A percentile compares a stretch with the other conserved stretches of the same genome.
Conservation (phyloP, 2,797 vertebrate genomes). For the Sphaeramia orbicularis region DNA sequence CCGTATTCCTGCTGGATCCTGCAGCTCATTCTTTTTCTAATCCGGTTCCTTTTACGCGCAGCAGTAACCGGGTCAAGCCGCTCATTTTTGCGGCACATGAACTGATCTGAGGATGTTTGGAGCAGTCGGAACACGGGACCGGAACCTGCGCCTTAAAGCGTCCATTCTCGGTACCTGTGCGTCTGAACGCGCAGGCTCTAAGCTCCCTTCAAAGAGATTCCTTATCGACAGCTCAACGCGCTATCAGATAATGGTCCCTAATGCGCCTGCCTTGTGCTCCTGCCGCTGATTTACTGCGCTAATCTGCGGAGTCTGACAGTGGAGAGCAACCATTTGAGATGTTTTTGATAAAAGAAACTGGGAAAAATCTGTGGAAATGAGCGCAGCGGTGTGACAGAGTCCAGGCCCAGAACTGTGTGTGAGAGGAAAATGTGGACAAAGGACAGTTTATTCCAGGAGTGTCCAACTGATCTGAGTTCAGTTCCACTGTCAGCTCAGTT, state of each 20-base stretch:
- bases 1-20: too few relatives aligned
- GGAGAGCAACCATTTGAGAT: too few relatives aligned
- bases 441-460: too few relatives aligned
- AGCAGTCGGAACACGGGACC: slow-evolving; percentile 39
- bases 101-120: slow-evolving; percentile 34
- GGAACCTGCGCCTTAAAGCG: slow-evolving; percentile 8
- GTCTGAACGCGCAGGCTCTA: slow-evolving; percentile 28
- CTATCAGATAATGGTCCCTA: slow-evolving; percentile 40
- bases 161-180: slow-evolving; percentile 26
- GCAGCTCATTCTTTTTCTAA: too few relatives aligned
- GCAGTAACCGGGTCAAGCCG: too few relatives aligned
- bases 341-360: neutral
- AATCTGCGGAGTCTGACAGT: neutral
- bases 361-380: neutral
- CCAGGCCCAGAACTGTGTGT: neutral
- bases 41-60: too few relatives aligned
- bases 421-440: neutral
- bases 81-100: slow-evolving; percentile 41
- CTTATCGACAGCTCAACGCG: slow-evolving; percentile 41
- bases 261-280: slow-evolving; percentile 20
- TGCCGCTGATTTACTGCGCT: slow-evolving; percentile 3
- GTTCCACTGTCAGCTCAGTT: too few relatives aligned
- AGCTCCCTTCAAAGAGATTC: slow-evolving; percentile 47
- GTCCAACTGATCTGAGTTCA: too few relatives aligned
- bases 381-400: rapidly evolving